A percentile compares a stretch with the other conserved stretches of the same genome.
Evolutionary conservation across 2,113 vertebrate genomes (phyloP).

Genomic region (mouse (Mus musculus)): DNA sequence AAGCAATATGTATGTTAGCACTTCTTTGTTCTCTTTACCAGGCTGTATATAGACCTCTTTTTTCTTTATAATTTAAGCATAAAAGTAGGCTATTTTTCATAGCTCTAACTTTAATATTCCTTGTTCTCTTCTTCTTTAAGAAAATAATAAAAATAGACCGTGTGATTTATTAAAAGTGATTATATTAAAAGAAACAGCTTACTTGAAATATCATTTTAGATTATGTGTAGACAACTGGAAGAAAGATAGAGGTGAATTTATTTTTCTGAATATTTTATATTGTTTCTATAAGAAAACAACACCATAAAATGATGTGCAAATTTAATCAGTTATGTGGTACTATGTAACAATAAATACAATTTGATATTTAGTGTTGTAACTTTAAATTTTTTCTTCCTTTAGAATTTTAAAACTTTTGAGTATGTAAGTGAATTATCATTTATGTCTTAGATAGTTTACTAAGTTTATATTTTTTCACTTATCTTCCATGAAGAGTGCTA

Average conservation of each 20-base stretch:
- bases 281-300: background rate
- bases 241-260: background rate
- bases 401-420: background rate
- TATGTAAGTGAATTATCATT: background rate
- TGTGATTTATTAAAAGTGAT: background rate
- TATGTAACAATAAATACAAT: background rate
- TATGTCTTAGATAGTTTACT: conserved; percentile 21
- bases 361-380: conserved; percentile 27
- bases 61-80: background rate
- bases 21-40: background rate
- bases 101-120: background rate
- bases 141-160: background rate
- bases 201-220: background rate
- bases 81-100: background rate
- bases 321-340: background rate
- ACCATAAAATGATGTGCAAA: background rate
- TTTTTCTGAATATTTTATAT: conserved; percentile 29
- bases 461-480: conserved; percentile 1
- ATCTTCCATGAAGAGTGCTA: background rate
- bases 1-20: background rate
- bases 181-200: background rate
- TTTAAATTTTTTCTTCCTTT: background rate
- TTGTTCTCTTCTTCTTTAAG: background rate
- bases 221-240: background rate
- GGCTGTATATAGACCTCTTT: background rate